A percentile compares a stretch with the other conserved stretches of the same genome.
Conservation (phyloP, 2,113 vertebrate species). For the Rhinichthys klamathensis region DNA sequence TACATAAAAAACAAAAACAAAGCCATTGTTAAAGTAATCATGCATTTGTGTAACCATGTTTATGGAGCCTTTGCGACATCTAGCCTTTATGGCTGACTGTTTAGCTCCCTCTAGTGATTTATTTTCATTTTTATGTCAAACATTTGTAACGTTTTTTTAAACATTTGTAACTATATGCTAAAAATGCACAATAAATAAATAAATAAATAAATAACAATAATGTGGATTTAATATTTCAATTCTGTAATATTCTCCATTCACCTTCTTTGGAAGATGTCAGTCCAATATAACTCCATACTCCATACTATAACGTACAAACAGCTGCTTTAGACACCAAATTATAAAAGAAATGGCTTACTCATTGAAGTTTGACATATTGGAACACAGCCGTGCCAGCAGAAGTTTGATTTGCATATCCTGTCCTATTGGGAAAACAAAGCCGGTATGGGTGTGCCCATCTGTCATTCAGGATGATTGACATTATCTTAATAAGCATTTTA, state of each 20-base stretch:
- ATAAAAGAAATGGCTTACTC: not conserved
- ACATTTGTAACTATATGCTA: not conserved
- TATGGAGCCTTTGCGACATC: too few species aligned
- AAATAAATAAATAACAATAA: too few species aligned
- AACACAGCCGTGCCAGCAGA: not conserved
- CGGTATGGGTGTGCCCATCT: not conserved
- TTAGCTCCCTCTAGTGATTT: constrained; percentile 28
- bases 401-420: constrained; percentile 20
- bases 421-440: constrained; percentile 14
- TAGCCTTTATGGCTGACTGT: not conserved
- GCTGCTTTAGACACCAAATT: not conserved
- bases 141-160: not conserved
- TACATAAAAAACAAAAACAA: too few species aligned
- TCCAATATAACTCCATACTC: not conserved
- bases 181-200: not conserved
- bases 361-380: not conserved
- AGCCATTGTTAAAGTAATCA: too few species aligned
- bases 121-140: not conserved
- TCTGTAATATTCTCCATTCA: not conserved
- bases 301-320: not conserved
- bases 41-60: too few species aligned
- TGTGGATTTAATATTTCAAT: not conserved
- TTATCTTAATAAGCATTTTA: constrained; percentile 22
- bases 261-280: not conserved
- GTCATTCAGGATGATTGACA: constrained; percentile 31